Conservation (phyloP, 2,888 invertebrate species). For the Eledona agricola region DNA sequence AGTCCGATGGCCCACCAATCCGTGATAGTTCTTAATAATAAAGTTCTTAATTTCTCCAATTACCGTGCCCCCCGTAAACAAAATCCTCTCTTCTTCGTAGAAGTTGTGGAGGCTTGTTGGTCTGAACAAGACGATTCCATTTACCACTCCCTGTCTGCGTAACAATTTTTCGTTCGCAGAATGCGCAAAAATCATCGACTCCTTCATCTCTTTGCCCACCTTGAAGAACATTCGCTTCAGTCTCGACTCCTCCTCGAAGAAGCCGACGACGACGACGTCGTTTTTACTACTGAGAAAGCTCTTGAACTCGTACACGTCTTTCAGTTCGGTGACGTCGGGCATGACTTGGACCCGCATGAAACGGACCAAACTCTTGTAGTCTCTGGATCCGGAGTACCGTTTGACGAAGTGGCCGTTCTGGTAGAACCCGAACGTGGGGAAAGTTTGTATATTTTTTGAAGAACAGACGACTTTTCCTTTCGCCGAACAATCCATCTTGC, state of each 20-base stretch:
- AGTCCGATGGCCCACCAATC: conserved; percentile 3
- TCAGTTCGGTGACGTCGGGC: conserved; percentile 3
- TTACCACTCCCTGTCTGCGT: conserved; percentile 7
- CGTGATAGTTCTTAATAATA: conserved; percentile 9
- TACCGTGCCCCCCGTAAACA: conserved; percentile 8
- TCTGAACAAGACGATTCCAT: conserved; percentile 18
- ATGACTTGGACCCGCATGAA: conserved; percentile 11
- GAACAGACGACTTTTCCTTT: neutral
- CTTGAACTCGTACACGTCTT: conserved; percentile 2
- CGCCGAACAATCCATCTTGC: conserved; percentile 13
- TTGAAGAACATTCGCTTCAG: conserved; percentile 7
- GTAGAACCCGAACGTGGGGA: conserved; percentile 7
- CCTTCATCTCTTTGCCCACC: conserved; percentile 12
- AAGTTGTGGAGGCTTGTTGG: neutral
- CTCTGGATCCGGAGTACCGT: conserved; percentile 2
- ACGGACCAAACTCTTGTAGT: neutral
- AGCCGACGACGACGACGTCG: conserved; percentile 11
- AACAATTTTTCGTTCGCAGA: conserved; percentile 8
- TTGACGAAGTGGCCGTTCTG: conserved; percentile 3
- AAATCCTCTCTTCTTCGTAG: conserved; percentile 8
- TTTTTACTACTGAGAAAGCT: conserved; percentile 3
- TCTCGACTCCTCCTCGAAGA: conserved; percentile 9
- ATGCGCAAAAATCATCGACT: conserved; percentile 6
- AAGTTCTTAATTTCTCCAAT: conserved; percentile 22
- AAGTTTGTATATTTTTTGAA: neutral